Conservation (phyloP, 2,797 vertebrate genomes). For the Pantherophis alleghaniensis region DNA sequence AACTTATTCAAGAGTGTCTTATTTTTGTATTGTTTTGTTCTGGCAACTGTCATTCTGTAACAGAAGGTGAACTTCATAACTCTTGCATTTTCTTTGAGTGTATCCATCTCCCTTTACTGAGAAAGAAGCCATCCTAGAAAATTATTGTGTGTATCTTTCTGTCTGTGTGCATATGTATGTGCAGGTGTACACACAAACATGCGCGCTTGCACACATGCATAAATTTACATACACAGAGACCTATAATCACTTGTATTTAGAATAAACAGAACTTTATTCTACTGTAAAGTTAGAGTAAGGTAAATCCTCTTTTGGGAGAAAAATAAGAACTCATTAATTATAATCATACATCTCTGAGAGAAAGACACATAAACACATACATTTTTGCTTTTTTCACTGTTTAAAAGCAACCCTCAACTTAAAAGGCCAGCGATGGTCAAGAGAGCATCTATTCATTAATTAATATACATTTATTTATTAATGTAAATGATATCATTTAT, state of each 20-base stretch:
- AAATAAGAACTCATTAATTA: slow-evolving; percentile 42
- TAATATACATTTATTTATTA: neutral
- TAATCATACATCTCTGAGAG: neutral
- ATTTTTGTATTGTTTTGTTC: neutral
- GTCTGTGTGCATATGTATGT: neutral
- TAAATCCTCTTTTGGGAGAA: neutral
- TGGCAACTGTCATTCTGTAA: neutral
- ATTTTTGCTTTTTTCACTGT: slow-evolving; percentile 43
- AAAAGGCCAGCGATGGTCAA: slow-evolving; percentile 11
- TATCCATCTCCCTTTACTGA: neutral
- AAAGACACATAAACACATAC: slow-evolving; percentile 22
- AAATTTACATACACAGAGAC: neutral
- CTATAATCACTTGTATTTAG: neutral
- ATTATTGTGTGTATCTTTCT: neutral
- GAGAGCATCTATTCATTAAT: neutral
- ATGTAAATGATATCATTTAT: neutral
- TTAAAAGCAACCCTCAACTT: slow-evolving; percentile 21
- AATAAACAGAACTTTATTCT: neutral
- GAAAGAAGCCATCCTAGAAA: neutral
- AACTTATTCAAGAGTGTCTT: neutral
- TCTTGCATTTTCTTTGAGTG: neutral
- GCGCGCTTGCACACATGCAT: neutral
- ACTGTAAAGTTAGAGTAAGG: neutral
- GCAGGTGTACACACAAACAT: neutral
- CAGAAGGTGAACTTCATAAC: neutral